These are phyloP conservation scores for Tuta absoluta DNA, from an alignment of 2,888 invertebrate genomes.

Conservation along the genomic window DNA sequence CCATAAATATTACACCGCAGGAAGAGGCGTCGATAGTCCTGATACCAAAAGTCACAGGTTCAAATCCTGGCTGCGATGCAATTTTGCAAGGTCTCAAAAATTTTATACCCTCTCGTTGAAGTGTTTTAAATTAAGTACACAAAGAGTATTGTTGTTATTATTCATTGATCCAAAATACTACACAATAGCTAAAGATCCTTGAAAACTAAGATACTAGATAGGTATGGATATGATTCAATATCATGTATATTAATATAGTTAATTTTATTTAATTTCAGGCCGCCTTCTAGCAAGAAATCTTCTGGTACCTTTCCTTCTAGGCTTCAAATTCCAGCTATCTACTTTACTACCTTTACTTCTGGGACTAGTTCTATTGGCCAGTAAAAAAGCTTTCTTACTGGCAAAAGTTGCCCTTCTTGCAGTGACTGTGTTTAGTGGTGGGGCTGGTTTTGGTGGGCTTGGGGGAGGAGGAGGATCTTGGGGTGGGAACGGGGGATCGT, in stretches of 20 bases:
- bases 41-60: no score
- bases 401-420: slow-evolving; percentile 88
- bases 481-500: slow-evolving; percentile 35
- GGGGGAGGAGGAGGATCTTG: background rate
- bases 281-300: slow-evolving; percentile 86
- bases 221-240: no score
- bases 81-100: no score
- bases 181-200: no score
- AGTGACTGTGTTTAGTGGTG: slow-evolving; percentile 84
- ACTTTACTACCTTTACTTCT: slow-evolving; percentile 88
- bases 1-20: no score
- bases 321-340: slow-evolving; percentile 89
- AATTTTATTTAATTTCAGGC: slow-evolving; percentile 77
- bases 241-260: background rate
- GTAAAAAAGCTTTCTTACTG: slow-evolving; percentile 88
- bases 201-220: no score
- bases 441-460: slow-evolving; percentile 68
- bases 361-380: slow-evolving; percentile 85
- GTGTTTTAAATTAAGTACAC: no score
- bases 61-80: no score
- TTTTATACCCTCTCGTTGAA: no score
- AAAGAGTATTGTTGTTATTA: no score
- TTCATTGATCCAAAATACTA: no score
- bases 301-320: slow-evolving; percentile 88
- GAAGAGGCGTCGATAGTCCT: no score